Evolutionary conservation across 2,888 invertebrate genomes (phyloP).

Genomic region (Tetanocera ferruginea): DNA sequence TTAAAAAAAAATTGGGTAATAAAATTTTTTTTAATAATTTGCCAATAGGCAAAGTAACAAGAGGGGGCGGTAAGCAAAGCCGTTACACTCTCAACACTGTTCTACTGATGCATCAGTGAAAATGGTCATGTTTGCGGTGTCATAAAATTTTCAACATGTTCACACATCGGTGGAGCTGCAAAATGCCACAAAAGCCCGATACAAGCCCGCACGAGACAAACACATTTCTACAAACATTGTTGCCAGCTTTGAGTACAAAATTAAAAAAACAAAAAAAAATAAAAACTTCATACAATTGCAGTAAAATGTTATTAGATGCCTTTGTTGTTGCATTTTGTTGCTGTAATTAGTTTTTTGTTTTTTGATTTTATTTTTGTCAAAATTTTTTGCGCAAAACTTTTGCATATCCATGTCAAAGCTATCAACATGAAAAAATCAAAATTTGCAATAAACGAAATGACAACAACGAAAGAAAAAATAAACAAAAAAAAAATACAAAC

Average conservation of each 20-base stretch:
- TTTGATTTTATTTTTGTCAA: background rate
- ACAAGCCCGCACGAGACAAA: background rate
- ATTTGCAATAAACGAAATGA: background rate
- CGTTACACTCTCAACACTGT: too few relatives aligned
- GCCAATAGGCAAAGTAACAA: too few relatives aligned
- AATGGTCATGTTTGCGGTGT: background rate
- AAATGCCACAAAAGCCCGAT: background rate
- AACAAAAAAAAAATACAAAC: background rate
- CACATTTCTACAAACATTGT: background rate
- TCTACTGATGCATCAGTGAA: background rate
- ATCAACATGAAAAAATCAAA: background rate
- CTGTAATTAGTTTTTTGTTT: background rate
- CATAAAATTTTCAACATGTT: background rate
- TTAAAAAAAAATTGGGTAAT: too few relatives aligned
- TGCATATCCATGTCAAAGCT: background rate
- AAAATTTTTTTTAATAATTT: too few relatives aligned
- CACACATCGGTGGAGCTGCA: background rate
- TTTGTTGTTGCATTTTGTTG: background rate
- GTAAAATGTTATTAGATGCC: conserved; percentile 10
- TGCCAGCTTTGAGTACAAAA: background rate
- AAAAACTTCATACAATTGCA: background rate
- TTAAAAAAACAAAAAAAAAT: background rate
- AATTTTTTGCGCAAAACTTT: conserved; percentile 1
- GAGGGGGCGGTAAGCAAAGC: too few relatives aligned
- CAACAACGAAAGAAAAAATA: background rate